A percentile compares a stretch with the other conserved stretches of the same genome.
Evolutionary conservation across 2,113 vertebrate species (phyloP).

Genomic region (Henicopernis longicauda): DNA sequence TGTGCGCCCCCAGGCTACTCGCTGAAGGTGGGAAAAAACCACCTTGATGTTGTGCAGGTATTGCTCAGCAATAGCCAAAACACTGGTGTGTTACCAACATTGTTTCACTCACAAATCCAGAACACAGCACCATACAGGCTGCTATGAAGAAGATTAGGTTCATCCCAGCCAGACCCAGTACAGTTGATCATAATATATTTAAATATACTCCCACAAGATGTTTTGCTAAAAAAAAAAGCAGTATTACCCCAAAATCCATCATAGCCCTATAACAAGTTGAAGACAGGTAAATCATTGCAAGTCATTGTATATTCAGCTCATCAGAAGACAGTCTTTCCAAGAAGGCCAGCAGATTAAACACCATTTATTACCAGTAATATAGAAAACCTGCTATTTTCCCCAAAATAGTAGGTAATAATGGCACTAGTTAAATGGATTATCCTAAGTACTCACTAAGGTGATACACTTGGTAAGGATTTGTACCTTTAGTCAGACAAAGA

Average conservation of each 20-base stretch:
- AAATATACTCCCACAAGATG: neutral
- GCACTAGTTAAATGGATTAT: neutral
- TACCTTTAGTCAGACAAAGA: neutral
- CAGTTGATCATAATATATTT: neutral
- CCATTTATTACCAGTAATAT: neutral
- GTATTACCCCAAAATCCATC: neutral
- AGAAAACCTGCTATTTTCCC: neutral
- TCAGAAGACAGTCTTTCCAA: neutral
- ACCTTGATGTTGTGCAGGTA: neutral
- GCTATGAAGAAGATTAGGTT: neutral
- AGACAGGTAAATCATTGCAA: neutral
- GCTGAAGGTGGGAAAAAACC: neutral
- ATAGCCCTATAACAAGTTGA: neutral
- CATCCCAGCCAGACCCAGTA: neutral
- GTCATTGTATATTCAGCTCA: neutral
- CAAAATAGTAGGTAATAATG: neutral
- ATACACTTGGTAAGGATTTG: neutral
- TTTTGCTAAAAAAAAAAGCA: neutral
- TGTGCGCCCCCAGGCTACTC: neutral
- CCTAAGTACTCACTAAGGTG: neutral
- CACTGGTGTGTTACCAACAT: neutral
- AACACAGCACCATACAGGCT: neutral
- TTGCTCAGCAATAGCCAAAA: neutral
- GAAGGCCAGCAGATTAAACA: neutral
- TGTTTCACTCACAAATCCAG: neutral